phyloP scores from a whole-genome alignment of 1,140 invertebrate species.

The Agrilus planipennis region DNA sequence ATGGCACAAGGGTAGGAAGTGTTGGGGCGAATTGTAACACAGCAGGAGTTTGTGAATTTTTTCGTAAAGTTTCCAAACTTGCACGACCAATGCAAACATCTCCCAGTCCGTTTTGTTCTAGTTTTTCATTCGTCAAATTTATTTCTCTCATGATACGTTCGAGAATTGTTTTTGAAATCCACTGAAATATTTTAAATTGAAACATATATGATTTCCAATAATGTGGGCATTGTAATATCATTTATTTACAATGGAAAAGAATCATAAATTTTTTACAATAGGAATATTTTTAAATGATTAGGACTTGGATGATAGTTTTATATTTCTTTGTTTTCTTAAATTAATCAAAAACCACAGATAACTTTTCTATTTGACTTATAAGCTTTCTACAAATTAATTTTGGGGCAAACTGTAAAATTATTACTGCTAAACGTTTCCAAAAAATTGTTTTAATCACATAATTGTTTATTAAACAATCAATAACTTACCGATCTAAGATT shows the following conservation, averaged over 20 bases:
- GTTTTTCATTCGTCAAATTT: slow-evolving; percentile 48
- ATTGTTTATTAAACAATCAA: not conserved
- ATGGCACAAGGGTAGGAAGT: slow-evolving; percentile 57
- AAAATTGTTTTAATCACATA: not conserved
- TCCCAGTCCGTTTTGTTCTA: slow-evolving; percentile 53
- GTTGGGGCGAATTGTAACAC: slow-evolving; percentile 54
- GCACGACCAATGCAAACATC: slow-evolving; percentile 60
- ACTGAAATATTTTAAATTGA: slow-evolving; percentile 42
- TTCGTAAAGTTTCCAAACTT: slow-evolving; percentile 54
- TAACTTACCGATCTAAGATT: slow-evolving; percentile 48
- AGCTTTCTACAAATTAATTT: too few species aligned
- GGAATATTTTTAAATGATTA: not conserved
- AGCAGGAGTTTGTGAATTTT: slow-evolving; percentile 43
- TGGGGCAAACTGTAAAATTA: not conserved
- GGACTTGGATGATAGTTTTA: not conserved
- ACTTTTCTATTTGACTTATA: too few species aligned
- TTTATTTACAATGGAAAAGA: not conserved
- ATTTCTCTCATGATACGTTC: slow-evolving; percentile 58
- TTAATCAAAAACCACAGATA: too few species aligned
- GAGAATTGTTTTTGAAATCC: slow-evolving; percentile 67
- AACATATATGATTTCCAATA: too few species aligned
- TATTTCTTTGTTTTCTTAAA: not conserved
- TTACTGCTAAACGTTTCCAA: not conserved
- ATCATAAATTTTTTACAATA: slow-evolving; percentile 1
- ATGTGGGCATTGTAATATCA: slow-evolving; percentile 1